phyloP scores from a whole-genome alignment of 2,797 vertebrate species.

The Sebastes hopkinsi region DNA sequence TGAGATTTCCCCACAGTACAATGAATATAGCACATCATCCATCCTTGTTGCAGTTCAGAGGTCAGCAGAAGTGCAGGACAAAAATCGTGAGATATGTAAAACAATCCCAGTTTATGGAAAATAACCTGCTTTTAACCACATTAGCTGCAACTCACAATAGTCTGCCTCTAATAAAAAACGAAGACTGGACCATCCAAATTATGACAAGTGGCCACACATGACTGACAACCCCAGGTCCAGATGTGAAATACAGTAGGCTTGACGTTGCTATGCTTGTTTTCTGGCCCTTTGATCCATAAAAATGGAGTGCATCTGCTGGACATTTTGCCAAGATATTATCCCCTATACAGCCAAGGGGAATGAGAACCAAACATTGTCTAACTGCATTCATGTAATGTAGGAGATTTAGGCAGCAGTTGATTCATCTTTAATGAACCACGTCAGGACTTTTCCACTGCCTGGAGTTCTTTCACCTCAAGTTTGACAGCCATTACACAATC shows the following conservation, averaged over 20 bases:
- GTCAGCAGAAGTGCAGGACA: conserved; percentile 23
- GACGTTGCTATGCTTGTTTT: conserved; percentile 28
- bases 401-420: conserved; percentile 22
- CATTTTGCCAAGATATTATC: conserved; percentile 31
- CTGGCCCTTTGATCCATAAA: conserved; percentile 58
- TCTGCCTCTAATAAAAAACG: conserved; percentile 30
- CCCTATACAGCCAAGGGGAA: not conserved
- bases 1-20: conserved; percentile 41
- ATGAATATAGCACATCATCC: conserved; percentile 38
- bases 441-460: conserved; percentile 28
- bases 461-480: conserved; percentile 35
- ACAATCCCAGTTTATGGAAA: conserved; percentile 28
- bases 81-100: conserved; percentile 37
- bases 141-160: conserved; percentile 21
- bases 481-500: conserved; percentile 20
- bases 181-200: conserved; percentile 21
- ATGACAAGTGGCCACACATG: conserved; percentile 28
- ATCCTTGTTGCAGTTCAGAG: conserved; percentile 20
- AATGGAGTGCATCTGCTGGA: conserved; percentile 59
- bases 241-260: conserved; percentile 56
- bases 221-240: conserved; percentile 43
- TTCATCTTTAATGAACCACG: conserved; percentile 46
- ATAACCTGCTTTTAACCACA: conserved; percentile 21
- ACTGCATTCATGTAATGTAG: conserved; percentile 24
- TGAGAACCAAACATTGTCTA: conserved; percentile 39